Evolutionary conservation across 2,113 vertebrate species (phyloP), one percentile per base, ranked within the genome.

Genomic region (Xiphorhynchus elegans): DNA sequence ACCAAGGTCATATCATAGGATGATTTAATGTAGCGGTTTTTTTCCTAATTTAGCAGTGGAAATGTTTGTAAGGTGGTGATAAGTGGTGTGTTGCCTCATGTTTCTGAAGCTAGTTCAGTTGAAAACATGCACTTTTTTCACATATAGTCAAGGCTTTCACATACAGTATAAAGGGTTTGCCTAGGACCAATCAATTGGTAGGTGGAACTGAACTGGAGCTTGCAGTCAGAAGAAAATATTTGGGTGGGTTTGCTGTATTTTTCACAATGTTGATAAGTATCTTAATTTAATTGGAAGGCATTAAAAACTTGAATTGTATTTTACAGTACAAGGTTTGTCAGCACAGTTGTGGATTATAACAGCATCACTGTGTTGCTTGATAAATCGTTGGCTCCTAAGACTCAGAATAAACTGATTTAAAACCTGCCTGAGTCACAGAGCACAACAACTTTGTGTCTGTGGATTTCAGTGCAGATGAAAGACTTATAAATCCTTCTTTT

Each of bases 371-470:
- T 56, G 70, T 17, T 75, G 29, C 60, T 82, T 72, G 67, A 83
- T 50, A 76, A 83, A 79, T 66, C 0, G 0, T 66, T 39, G 35
- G 52, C 58, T 66, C 10, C 55, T 52, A 78, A 55, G 18, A 60
- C 63, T 87, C 58, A 46, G 39, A 59, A 92, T 87, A 92, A 96
- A 87, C 24, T 60, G 56, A 81, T 53, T 90, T 83, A 75, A 88
- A 88, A 85, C 16, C 55, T 67, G 8, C 11, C 40, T 92, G 52
- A 59, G 52, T 63, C 64, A 63, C 40, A 77, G 90, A 83, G 33
- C 37, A 37, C 58, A 49, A 62, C 40, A 93, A 17, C 18, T 46
- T 55, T 47, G 14, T 59, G 29, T 42, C 50, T 59, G 18, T 68
- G 52, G 39, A 50, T 87, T 92, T 95, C 66, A 70, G 6, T 29